phyloP scores from a whole-genome alignment of 2,113 vertebrate genomes.

The Heptranchias perlo region DNA sequence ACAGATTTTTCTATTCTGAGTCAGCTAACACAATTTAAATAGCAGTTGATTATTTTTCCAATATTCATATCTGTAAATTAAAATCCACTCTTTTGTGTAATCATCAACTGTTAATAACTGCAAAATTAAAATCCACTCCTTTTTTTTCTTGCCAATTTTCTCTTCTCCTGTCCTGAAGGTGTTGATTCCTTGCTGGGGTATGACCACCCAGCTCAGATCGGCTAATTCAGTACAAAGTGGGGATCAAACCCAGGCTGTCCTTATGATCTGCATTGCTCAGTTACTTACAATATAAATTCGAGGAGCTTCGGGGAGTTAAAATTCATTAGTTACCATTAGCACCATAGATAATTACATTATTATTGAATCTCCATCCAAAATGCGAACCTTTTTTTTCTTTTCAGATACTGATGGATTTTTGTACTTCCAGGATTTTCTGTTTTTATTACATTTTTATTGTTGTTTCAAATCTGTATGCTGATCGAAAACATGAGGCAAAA shows the following conservation, averaged over 20 bases:
- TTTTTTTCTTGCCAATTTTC: neutral
- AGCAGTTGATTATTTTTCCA: neutral
- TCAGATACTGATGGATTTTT: neutral
- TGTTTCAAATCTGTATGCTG: neutral
- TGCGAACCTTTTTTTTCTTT: neutral
- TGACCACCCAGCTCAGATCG: neutral
- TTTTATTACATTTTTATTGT: neutral
- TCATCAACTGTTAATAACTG: neutral
- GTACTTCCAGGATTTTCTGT: neutral
- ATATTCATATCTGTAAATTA: neutral
- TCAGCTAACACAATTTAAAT: neutral
- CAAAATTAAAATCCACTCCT: neutral
- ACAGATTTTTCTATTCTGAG: neutral
- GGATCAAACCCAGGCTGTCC: neutral
- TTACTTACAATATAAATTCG: neutral
- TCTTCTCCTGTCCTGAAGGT: neutral
- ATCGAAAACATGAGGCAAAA: neutral
- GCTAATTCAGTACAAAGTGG: neutral
- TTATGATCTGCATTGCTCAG: neutral
- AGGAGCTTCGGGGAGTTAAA: neutral
- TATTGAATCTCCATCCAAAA: neutral
- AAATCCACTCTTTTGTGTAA: neutral
- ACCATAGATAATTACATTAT: neutral
- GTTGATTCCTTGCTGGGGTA: neutral
- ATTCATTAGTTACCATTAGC: no score